Conservation (phyloP, 2,113 vertebrate genomes). For the Poicephalus gulielmi region DNA sequence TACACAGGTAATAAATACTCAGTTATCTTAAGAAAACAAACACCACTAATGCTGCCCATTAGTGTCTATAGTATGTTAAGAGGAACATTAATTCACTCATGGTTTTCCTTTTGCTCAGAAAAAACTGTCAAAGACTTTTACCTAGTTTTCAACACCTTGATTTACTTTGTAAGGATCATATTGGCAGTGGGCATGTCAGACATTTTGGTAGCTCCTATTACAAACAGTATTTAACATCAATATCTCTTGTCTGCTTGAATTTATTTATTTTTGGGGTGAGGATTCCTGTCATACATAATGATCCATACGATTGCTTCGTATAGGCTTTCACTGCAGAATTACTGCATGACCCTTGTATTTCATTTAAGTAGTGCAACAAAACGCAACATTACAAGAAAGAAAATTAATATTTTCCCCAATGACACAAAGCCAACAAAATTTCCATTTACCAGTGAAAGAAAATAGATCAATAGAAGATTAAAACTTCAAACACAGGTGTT, state of each 20-base stretch:
- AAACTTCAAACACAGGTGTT: not conserved
- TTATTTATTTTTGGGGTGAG: not conserved
- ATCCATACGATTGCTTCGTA: not conserved
- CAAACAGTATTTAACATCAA: not conserved
- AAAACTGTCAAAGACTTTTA: not conserved
- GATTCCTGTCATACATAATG: not conserved
- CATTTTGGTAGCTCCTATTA: not conserved
- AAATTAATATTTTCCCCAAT: not conserved
- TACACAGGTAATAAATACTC: not conserved
- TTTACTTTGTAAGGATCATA: not conserved
- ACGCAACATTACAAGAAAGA: not conserved
- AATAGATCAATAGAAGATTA: not conserved
- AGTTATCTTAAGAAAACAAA: not conserved
- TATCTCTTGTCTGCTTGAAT: not conserved
- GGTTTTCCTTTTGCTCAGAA: not conserved
- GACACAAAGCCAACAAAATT: not conserved
- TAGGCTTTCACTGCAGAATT: not conserved
- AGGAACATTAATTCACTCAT: not conserved
- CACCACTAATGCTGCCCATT: not conserved
- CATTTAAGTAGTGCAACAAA: not conserved
- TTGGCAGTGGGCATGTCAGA: not conserved
- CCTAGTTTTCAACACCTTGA: not conserved
- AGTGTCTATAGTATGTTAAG: not conserved
- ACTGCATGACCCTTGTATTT: not conserved
- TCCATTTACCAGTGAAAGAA: not conserved